Conservation (phyloP, 2,113 vertebrate species). For the Pantherophis guttatus region DNA sequence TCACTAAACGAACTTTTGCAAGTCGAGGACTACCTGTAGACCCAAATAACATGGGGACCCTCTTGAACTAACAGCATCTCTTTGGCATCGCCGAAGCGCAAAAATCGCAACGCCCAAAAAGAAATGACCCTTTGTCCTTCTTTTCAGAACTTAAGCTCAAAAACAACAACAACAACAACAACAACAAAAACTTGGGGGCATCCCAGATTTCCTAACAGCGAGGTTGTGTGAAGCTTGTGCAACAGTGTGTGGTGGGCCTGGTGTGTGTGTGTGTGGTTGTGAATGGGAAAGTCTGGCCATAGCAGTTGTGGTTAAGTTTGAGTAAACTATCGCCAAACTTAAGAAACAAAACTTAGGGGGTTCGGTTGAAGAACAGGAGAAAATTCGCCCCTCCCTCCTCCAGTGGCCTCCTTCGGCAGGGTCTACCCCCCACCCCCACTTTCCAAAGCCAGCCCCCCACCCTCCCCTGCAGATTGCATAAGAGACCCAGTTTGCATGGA, state of each 20-base stretch:
- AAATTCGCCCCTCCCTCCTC: neutral
- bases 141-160: no score
- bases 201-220: no score
- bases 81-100: neutral
- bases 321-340: neutral
- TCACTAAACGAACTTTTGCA: no score
- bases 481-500: constrained; percentile 17
- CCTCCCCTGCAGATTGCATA: constrained; percentile 31
- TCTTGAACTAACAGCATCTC: neutral
- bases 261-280: no score
- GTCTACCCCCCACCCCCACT: neutral
- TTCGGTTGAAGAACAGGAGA: neutral
- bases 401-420: neutral
- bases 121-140: no score
- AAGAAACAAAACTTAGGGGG: neutral
- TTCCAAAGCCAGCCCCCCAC: neutral
- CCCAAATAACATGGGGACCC: neutral
- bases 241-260: no score
- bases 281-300: neutral
- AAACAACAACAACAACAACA: no score
- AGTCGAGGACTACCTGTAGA: no score
- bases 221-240: no score
- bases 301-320: neutral
- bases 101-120: no score
- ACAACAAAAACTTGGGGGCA: no score